Conservation (phyloP, 2,888 invertebrate genomes). For the Balanococcus diminutus region DNA sequence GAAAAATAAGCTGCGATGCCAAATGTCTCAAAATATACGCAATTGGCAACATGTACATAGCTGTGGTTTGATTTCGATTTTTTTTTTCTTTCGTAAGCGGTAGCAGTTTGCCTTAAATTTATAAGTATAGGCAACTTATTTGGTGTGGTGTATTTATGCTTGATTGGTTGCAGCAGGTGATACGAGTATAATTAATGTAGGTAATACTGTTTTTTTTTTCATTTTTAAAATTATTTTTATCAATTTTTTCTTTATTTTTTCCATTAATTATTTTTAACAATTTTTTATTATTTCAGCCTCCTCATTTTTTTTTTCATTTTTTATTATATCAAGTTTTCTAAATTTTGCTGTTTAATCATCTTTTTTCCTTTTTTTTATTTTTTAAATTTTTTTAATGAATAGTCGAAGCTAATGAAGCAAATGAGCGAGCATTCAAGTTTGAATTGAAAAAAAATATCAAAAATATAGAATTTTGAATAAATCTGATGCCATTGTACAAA, state of each 20-base stretch:
- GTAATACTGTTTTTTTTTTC: background rate
- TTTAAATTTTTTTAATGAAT: background rate
- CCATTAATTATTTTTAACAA: too few relatives aligned
- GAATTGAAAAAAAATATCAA: too few relatives aligned
- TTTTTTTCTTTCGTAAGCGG: background rate
- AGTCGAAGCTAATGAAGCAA: background rate
- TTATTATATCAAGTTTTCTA: background rate
- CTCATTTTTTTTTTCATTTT: background rate
- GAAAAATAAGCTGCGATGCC: background rate
- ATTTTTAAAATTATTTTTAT: too few relatives aligned
- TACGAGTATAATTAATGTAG: background rate
- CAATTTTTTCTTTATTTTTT: too few relatives aligned
- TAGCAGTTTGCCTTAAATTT: background rate
- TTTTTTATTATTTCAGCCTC: too few relatives aligned
- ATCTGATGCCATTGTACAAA: background rate
- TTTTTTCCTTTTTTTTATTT: background rate
- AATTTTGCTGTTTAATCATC: too few relatives aligned
- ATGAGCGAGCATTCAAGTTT: background rate
- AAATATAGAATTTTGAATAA: too few relatives aligned
- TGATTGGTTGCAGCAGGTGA: background rate
- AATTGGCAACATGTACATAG: background rate
- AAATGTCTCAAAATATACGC: conserved; percentile 37
- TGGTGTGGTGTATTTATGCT: background rate
- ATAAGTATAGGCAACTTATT: background rate
- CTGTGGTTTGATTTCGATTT: background rate